Conservation (phyloP, 2,797 vertebrate genomes). For the Setipinna tenuifilis region DNA sequence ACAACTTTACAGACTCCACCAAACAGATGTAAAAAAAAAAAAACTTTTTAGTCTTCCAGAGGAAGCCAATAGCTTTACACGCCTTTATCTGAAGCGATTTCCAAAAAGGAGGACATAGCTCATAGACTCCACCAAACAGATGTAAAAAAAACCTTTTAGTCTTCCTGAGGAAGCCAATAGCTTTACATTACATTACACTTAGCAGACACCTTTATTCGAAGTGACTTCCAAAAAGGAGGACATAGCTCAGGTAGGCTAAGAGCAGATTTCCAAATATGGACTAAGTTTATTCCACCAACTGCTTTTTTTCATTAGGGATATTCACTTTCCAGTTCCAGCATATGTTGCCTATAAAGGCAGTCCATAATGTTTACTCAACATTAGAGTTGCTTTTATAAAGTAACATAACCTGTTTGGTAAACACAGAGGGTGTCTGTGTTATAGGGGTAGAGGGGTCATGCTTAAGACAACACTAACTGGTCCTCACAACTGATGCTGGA, state of each 20-base stretch:
- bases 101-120: too few species aligned
- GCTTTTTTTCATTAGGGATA: too few species aligned
- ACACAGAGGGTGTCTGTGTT: conserved; percentile 17
- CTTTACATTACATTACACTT: too few species aligned
- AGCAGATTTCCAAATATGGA: not conserved
- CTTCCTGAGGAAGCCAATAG: too few species aligned
- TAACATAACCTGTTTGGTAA: conserved; percentile 36
- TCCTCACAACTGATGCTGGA: not conserved
- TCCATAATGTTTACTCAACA: not conserved
- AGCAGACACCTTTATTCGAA: too few species aligned
- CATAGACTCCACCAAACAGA: too few species aligned
- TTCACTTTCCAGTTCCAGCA: too few species aligned
- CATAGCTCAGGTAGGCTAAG: not conserved
- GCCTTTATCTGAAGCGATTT: too few species aligned
- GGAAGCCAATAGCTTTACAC: too few species aligned
- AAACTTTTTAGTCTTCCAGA: not conserved
- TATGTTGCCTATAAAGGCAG: not conserved
- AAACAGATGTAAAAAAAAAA: not conserved
- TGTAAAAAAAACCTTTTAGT: too few species aligned
- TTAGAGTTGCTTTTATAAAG: not conserved
- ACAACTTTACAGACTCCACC: not conserved
- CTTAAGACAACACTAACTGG: not conserved
- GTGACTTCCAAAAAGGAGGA: too few species aligned
- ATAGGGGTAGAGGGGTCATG: not conserved
- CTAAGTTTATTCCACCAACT: too few species aligned